A percentile compares a stretch with the other conserved stretches of the same genome.
Evolutionary conservation across 35 echinoderm and acorn worm species (phyloP).

Genomic region (Diadema setosum): DNA sequence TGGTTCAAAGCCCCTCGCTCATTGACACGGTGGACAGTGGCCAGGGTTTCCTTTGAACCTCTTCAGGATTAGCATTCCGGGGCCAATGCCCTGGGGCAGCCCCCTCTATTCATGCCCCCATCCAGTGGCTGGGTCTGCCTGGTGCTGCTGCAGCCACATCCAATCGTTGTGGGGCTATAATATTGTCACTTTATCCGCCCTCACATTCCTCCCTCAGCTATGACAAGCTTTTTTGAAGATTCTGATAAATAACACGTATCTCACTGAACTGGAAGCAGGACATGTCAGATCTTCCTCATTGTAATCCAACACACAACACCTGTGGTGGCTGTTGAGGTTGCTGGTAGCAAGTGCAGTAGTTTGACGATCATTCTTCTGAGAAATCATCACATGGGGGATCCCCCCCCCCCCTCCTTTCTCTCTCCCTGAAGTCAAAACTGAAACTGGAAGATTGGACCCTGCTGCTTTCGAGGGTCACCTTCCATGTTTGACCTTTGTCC

Average conservation of each 20-base stretch:
- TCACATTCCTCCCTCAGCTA: background rate
- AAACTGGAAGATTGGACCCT: background rate
- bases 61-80: conserved; percentile 21
- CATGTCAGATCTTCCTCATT: background rate
- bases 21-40: background rate
- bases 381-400: background rate
- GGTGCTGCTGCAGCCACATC: background rate
- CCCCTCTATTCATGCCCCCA: background rate
- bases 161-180: background rate
- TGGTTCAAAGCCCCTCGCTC: background rate
- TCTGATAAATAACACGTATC: background rate
- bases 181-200: background rate
- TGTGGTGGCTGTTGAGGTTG: background rate
- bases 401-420: no score
- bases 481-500: background rate
- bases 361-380: background rate
- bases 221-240: background rate
- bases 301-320: background rate
- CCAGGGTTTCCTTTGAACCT: no score
- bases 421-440: background rate
- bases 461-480: background rate
- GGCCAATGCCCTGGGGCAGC: background rate
- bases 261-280: background rate
- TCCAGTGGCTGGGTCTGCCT: background rate
- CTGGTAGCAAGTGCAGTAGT: background rate